phyloP scores from a whole-genome alignment of 2,888 invertebrate species.

The Caenorhabditis becei region DNA sequence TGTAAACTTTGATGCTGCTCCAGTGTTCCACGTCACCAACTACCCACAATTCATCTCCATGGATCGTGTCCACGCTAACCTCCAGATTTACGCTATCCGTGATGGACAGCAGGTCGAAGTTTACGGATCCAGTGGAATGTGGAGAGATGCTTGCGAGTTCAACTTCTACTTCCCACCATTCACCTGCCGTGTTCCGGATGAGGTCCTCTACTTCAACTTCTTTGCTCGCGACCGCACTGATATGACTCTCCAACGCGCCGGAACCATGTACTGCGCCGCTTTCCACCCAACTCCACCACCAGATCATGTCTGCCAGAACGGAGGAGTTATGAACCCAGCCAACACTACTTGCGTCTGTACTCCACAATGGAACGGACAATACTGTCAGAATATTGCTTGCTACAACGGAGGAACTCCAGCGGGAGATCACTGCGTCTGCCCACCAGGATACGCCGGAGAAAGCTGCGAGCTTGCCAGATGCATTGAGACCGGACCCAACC shows the following conservation, averaged over 20 bases:
- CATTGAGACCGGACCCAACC: conserved; percentile 62
- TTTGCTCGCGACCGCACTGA: conserved; percentile 70
- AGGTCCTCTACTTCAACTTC: conserved; percentile 75
- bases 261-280: conserved; percentile 71
- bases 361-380: conserved; percentile 68
- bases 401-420: conserved; percentile 73
- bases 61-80: conserved; percentile 63
- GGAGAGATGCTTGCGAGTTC: conserved; percentile 72
- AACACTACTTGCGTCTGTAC: conserved; percentile 76
- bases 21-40: conserved; percentile 64
- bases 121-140: conserved; percentile 72
- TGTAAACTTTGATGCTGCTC: conserved; percentile 50
- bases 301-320: conserved; percentile 73
- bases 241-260: conserved; percentile 71
- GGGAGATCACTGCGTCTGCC: conserved; percentile 68
- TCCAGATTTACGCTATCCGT: conserved; percentile 69
- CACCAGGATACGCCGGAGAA: conserved; percentile 68
- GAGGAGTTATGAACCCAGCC: conserved; percentile 70
- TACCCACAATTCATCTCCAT: conserved; percentile 60
- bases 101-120: conserved; percentile 66
- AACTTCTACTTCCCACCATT: conserved; percentile 75
- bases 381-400: conserved; percentile 71
- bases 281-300: conserved; percentile 67
- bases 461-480: conserved; percentile 71
- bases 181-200: conserved; percentile 67